phyloP scores from a whole-genome alignment of 2,888 invertebrate genomes.

The Chrysolina oricalcia region DNA sequence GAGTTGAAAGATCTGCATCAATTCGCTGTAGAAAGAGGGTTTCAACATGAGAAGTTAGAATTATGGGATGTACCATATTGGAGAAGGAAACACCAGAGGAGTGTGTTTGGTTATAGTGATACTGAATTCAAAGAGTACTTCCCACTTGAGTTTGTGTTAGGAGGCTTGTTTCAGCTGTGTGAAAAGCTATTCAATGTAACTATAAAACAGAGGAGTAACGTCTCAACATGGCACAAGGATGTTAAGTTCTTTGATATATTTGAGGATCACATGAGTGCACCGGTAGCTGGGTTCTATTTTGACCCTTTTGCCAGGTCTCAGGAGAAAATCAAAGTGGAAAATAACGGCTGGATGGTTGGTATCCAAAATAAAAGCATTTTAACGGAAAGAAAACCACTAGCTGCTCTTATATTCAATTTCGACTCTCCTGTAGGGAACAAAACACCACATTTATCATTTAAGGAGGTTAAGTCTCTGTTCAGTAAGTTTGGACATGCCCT shows the following conservation, averaged over 20 bases:
- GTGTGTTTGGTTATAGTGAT: constrained; percentile 81
- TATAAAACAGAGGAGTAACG: constrained; percentile 79
- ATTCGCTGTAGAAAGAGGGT: constrained; percentile 84
- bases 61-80: constrained; percentile 93
- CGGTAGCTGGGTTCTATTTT: constrained; percentile 88
- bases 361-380: constrained; percentile 82
- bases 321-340: constrained; percentile 77
- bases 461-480: constrained; percentile 85
- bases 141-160: constrained; percentile 85
- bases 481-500: constrained; percentile 90
- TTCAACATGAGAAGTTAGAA: constrained; percentile 76
- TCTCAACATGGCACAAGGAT: constrained; percentile 89
- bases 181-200: constrained; percentile 85
- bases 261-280: constrained; percentile 78
- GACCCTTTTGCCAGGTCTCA: constrained; percentile 85
- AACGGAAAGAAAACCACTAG: constrained; percentile 80
- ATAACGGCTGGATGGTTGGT: constrained; percentile 86
- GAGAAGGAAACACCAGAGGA: constrained; percentile 83
- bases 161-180: constrained; percentile 84
- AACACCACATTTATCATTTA: constrained; percentile 80
- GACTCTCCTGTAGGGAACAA: constrained; percentile 79
- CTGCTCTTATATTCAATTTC: constrained; percentile 90
- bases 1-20: constrained; percentile 83
- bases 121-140: constrained; percentile 86
- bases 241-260: constrained; percentile 88